Conservation (phyloP, 2,888 invertebrate genomes). For the Allolobophora icterica region DNA sequence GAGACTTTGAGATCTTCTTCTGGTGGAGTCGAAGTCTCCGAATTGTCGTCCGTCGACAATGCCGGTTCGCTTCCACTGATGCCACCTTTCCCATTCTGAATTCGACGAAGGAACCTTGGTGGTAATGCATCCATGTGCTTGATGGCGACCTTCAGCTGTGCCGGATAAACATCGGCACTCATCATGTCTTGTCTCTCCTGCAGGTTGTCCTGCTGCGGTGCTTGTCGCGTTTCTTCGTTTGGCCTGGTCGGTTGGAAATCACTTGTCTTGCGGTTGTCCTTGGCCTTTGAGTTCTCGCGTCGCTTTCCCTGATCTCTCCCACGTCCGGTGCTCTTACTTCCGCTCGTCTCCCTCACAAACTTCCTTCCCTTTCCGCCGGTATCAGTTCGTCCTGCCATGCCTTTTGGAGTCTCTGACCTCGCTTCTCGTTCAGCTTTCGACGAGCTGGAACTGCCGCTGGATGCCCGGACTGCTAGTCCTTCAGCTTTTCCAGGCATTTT, state of each 20-base stretch:
- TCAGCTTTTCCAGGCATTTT: not conserved
- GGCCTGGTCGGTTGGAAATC: not conserved
- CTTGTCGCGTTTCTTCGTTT: not conserved
- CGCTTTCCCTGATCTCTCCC: not conserved
- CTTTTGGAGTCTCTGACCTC: not conserved
- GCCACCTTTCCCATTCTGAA: conserved; percentile 43
- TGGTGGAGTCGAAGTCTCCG: not conserved
- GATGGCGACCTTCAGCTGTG: conserved; percentile 50
- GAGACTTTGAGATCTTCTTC: not conserved
- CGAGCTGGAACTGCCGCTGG: not conserved
- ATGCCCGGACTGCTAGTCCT: not conserved
- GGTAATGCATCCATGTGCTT: conserved; percentile 51
- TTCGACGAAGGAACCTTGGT: conserved; percentile 47
- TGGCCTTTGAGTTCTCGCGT: not conserved
- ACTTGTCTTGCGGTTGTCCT: not conserved
- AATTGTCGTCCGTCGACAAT: conserved; percentile 33
- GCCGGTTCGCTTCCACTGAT: conserved; percentile 38
- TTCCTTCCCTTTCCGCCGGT: not conserved
- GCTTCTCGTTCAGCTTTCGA: not conserved
- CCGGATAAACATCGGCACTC: conserved; percentile 45
- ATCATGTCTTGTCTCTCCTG: conserved; percentile 13
- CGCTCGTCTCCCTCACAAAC: not conserved
- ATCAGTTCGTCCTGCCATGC: not conserved
- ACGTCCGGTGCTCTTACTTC: not conserved
- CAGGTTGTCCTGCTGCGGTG: not conserved